A percentile compares a stretch with the other conserved stretches of the same genome.
These are phyloP conservation scores for Amphipoea lucens DNA, from an alignment of 2,888 invertebrate species.

Conservation along the genomic window DNA sequence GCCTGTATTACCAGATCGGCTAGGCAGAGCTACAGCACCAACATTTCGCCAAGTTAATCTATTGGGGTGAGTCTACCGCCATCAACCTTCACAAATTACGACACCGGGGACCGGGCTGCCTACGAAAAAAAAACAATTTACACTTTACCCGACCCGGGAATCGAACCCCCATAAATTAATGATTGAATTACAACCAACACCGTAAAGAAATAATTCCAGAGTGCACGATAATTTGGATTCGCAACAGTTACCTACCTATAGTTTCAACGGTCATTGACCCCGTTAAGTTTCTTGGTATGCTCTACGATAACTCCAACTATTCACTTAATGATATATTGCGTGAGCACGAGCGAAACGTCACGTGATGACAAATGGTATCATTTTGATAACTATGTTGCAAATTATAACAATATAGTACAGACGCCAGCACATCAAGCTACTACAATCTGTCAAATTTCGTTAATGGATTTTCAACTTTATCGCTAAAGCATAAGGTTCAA, in stretches of 20 bases:
- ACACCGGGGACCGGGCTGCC: neutral
- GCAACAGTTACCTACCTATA: neutral
- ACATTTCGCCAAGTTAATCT: neutral
- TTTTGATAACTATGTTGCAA: constrained; percentile 17
- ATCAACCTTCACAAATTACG: neutral
- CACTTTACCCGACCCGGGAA: neutral
- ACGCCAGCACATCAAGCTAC: too few species aligned
- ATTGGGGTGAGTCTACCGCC: neutral
- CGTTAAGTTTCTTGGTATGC: constrained; percentile 38
- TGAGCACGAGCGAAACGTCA: constrained; percentile 29
- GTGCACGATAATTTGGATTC: constrained; percentile 8
- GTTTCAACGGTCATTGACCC: constrained; percentile 35
- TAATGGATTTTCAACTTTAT: too few species aligned
- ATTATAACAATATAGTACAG: constrained; percentile 12
- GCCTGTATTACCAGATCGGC: neutral
- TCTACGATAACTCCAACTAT: constrained; percentile 32
- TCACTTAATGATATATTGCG: constrained; percentile 27
- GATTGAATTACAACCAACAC: neutral
- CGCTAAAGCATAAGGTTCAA: too few species aligned
- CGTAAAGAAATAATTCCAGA: neutral
- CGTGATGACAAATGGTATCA: constrained; percentile 36
- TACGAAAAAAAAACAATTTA: neutral
- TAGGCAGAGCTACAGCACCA: neutral
- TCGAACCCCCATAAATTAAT: neutral
- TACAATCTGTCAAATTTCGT: too few species aligned